phyloP scores from a whole-genome alignment of 2,797 vertebrate genomes.

The Nyctibius grandis region DNA sequence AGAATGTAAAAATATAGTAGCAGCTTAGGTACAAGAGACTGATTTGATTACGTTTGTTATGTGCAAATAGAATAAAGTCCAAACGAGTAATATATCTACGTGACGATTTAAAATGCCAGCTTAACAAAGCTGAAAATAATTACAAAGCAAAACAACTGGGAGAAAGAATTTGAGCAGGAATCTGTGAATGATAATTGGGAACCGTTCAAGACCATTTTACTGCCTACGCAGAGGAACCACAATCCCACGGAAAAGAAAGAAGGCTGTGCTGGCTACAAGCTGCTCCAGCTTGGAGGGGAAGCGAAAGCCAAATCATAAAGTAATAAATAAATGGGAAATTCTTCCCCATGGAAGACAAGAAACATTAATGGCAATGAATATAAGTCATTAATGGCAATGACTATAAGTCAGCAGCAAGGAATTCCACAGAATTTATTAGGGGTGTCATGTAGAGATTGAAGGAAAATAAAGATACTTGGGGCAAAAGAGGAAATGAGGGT shows the following conservation, averaged over 20 bases:
- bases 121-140: constrained; percentile 69
- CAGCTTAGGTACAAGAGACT: constrained; percentile 61
- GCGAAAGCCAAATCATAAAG: neutral
- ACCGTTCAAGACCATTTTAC: neutral
- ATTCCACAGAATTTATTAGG: neutral
- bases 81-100: constrained; percentile 57
- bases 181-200: constrained; percentile 34
- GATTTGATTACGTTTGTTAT: constrained; percentile 68
- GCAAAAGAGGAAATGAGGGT: neutral
- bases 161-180: constrained; percentile 46
- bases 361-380: neutral
- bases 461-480: neutral
- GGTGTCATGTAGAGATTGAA: neutral
- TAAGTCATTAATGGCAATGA: neutral
- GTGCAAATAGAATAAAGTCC: constrained; percentile 67
- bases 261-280: neutral
- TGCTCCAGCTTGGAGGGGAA: neutral
- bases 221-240: neutral
- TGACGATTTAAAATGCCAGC: constrained; percentile 56
- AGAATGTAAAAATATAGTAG: constrained; percentile 65
- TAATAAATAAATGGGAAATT: neutral
- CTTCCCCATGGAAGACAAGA: neutral
- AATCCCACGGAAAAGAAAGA: neutral
- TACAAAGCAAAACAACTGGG: constrained; percentile 57
- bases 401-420: neutral